Evolutionary conservation across 2,888 invertebrate species (phyloP).

Genomic region (Macroteleia sp.): DNA sequence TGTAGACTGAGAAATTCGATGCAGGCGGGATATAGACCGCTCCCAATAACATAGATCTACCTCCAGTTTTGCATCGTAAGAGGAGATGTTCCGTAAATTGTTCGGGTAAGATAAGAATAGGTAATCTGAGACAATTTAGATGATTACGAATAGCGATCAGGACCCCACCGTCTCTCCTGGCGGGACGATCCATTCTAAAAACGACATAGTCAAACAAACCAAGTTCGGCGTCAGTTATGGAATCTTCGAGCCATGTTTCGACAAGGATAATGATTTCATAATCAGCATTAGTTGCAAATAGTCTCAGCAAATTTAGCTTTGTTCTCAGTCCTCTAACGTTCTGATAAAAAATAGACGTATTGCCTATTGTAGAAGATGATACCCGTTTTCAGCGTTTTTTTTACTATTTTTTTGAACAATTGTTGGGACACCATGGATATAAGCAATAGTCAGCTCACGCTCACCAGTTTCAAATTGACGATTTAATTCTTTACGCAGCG

Average conservation of each 20-base stretch:
- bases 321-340: not conserved
- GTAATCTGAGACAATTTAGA: too few relatives aligned
- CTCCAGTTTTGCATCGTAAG: too few relatives aligned
- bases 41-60: too few relatives aligned
- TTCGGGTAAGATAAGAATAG: too few relatives aligned
- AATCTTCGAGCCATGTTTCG: not conserved
- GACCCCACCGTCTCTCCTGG: not conserved
- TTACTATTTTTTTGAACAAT: not conserved
- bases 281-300: not conserved
- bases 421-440: not conserved
- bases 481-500: not conserved
- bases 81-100: too few relatives aligned
- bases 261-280: not conserved
- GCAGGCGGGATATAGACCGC: too few relatives aligned
- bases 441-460: not conserved
- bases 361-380: not conserved
- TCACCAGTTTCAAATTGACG: not conserved
- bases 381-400: constrained; percentile 2
- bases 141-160: not conserved
- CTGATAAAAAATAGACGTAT: not conserved
- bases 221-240: not conserved
- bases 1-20: too few relatives aligned
- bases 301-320: not conserved
- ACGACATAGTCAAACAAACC: not conserved
- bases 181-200: not conserved